Base-by-base conservation (phyloP, 2,888 invertebrate species). In the Cecidostiba fungosa region DNA sequence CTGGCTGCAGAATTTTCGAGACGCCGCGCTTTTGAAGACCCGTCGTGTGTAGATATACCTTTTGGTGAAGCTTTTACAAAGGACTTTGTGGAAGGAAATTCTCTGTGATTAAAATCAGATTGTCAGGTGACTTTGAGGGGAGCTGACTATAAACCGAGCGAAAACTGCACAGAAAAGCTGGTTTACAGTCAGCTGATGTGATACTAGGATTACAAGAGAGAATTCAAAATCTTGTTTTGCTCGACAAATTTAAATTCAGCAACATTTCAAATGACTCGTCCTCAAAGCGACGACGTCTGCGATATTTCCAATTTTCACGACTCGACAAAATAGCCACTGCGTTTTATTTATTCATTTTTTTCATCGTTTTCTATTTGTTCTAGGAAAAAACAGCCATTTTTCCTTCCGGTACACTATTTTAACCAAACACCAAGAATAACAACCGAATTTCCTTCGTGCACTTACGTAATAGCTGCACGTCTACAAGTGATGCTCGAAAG, bases 1-100 rank as follows among this genome's bases (percentile, higher is more conserved):
- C 79, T 32, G 72, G n/a, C 36, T 66, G 26, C 66, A 66, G 62
- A 47, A 78, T 19, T 78, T 43, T 66, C 39, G 59, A 19, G 50
- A 77, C 59, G 36, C 12, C n/a, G 77, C 26, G 69, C 29, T 47
- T 50, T 32, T n/a, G 10, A 10, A 50, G 29, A 66, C 14, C 29
- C 54, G 19, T 50, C 50, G 19, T 54, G 50, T 54, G 19, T 26
- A 3, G 19, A 54, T 4, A 59, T n/a, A n/a, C n/a, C 36, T 14
- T 50, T 19, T 39, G 1, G 36, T 23, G 39, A 12, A 8, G 10
- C 10, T 12, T 12, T 10, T 0, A 39, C 39, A 39, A 39, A 39
- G 39, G 39, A 39, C 39, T 39, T 54, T n/a, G 54, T 6, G 5
- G 19, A 0, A 6, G 8, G 8, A 54, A 54, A 54, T 54, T 54